Conservation (phyloP, 2,888 invertebrate species). For the Leptinotarsa juncta region DNA sequence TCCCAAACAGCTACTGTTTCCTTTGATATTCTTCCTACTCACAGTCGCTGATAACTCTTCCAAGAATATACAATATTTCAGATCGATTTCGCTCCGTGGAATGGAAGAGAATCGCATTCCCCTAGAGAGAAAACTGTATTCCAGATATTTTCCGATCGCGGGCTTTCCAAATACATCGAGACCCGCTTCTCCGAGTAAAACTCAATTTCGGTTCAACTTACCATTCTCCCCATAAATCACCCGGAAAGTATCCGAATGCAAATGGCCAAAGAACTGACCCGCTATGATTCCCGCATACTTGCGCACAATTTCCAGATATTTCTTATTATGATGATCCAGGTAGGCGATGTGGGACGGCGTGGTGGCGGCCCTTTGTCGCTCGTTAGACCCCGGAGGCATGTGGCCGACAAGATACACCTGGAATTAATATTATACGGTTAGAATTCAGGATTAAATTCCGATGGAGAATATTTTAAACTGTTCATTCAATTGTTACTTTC, state of each 20-base stretch:
- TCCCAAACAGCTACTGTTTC: no score
- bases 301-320: constrained; percentile 80
- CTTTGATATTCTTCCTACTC: no score
- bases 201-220: constrained; percentile 59
- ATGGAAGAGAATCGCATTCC: background rate
- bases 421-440: constrained; percentile 46
- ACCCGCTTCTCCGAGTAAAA: background rate
- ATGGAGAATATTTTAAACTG: no score
- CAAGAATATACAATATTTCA: no score
- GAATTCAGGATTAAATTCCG: no score
- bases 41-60: no score
- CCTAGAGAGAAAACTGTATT: background rate
- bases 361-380: constrained; percentile 74
- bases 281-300: constrained; percentile 84
- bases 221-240: constrained; percentile 84
- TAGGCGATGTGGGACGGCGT: constrained; percentile 71
- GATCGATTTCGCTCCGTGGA: no score
- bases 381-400: constrained; percentile 89
- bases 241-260: constrained; percentile 91
- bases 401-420: constrained; percentile 93
- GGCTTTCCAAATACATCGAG: background rate
- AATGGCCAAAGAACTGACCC: constrained; percentile 92
- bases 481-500: no score
- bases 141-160: background rate
- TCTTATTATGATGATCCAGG: constrained; percentile 80